Base-by-base conservation (phyloP, 2,797 vertebrate species). In the Sparidentex hasta region DNA sequence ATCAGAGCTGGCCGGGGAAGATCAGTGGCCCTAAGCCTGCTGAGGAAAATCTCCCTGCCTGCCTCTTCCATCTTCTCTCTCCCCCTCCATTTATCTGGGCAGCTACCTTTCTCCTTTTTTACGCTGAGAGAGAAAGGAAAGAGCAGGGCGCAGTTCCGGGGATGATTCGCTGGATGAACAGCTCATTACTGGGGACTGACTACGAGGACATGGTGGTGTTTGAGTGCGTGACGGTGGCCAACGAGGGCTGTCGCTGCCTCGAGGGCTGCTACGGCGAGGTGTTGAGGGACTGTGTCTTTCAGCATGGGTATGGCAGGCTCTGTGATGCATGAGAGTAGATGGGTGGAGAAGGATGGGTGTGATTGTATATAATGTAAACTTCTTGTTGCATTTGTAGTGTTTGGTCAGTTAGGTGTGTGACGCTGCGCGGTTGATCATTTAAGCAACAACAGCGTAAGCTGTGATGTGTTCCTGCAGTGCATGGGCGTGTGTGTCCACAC, bases 11-110 rank as follows among this genome's bases (percentile, higher is more conserved):
- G 86, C 88, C 84, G 52, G 68, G 88, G 85, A 90, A 93, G 94
- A 95, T 94, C 92, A 95, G 92, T 89, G 83, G 86, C 90, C 70
- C 70, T 93, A 92, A 95, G 90, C 93, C 93, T 91, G 77, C 92
- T 90, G 38, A 82, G 87, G 88, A 87, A 92, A 93, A 93, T 91
- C 92, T 88, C 88, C 82, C 86, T 65, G 82, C 86, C 80, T 76
- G 82, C 78, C 81, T 63, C 79, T 74, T 57, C 82, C 69, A 71
- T 85, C 76, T 81, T 66, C 50, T 66, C 76, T 63, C 72, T 64
- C 70, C 59, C 73, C 57, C 63, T 20, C 58, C 54, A 48, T 87
- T 64, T 84, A 78, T 87, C 76, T 79, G 74, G 44, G 52, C 63
- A 9, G 47, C 83, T 68, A 62, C 80, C 72, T 81, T 78, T 80